Conservation (phyloP, 2,888 invertebrate genomes). For the Macaria liturata region DNA sequence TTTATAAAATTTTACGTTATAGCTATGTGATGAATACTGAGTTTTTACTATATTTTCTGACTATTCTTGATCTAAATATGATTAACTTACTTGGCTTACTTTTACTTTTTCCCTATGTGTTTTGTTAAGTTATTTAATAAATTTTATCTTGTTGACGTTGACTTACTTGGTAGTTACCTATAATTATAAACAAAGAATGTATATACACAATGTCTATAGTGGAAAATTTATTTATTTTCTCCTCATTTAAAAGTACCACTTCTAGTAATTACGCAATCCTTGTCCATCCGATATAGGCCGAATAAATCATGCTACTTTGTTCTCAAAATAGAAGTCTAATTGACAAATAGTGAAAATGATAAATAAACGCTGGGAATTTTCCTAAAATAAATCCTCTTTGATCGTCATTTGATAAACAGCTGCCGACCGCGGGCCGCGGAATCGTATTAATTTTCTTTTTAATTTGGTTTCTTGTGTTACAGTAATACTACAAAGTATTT, state of each 20-base stretch:
- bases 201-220: too few species aligned
- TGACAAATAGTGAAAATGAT: constrained; percentile 83
- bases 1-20: too few species aligned
- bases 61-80: too few species aligned
- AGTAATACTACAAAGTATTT: constrained; percentile 59
- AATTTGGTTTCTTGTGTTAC: constrained; percentile 52
- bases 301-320: constrained; percentile 77
- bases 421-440: constrained; percentile 64
- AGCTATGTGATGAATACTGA: too few species aligned
- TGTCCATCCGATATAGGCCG: constrained; percentile 43
- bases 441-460: constrained; percentile 80
- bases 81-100: too few species aligned
- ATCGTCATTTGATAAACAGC: constrained; percentile 78
- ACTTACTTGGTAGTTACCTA: too few species aligned
- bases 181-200: too few species aligned
- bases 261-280: constrained; percentile 24
- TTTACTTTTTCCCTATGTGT: too few species aligned
- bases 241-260: constrained; percentile 20
- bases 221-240: constrained; percentile 18
- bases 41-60: too few species aligned
- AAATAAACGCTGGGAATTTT: constrained; percentile 75
- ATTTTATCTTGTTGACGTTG: too few species aligned
- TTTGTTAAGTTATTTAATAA: too few species aligned
- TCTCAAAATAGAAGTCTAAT: constrained; percentile 79
- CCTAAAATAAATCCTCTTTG: constrained; percentile 76